Percentiles rank a stretch among this genome's conserved stretches.
These are phyloP conservation scores for Smittia aterrima DNA, from an alignment of 2,888 invertebrate genomes.

Conservation along the genomic window DNA sequence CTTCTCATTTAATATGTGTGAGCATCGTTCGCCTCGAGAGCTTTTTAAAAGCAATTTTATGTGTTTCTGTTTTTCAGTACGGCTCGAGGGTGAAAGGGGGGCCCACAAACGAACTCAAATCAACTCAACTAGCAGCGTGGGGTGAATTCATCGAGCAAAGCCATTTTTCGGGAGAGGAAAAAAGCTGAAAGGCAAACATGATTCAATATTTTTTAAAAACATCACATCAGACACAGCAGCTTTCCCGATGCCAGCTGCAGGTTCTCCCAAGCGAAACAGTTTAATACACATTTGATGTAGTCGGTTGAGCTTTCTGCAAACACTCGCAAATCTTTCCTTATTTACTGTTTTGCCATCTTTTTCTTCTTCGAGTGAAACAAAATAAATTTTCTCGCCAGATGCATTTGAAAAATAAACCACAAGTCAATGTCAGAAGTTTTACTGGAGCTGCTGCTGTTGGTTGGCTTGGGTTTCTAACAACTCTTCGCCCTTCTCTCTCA, in stretches of 20 bases:
- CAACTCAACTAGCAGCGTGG: neutral
- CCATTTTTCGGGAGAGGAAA: neutral
- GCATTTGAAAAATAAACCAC: slow-evolving; percentile 41
- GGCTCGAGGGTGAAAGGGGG: neutral
- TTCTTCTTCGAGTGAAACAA: slow-evolving; percentile 11
- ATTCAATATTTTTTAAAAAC: slow-evolving; percentile 19
- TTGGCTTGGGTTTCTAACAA: neutral
- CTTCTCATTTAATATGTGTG: neutral
- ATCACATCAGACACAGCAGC: slow-evolving; percentile 9
- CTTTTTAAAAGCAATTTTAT: slow-evolving; percentile 14
- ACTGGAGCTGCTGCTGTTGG: too few species aligned
- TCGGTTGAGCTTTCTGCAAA: slow-evolving; percentile 32
- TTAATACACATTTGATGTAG: slow-evolving; percentile 41
- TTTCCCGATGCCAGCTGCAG: slow-evolving; percentile 30
- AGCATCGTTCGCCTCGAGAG: slow-evolving; percentile 1
- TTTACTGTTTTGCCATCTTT: slow-evolving; percentile 7
- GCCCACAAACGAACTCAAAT: neutral
- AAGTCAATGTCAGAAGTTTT: slow-evolving; percentile 39
- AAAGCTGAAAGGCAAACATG: slow-evolving; percentile 36
- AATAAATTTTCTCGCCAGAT: slow-evolving; percentile 31
- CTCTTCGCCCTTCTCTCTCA: neutral
- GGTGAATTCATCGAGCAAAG: neutral
- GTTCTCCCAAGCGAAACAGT: slow-evolving; percentile 29
- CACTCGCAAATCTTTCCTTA: slow-evolving; percentile 31
- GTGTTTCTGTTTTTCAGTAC: slow-evolving; percentile 9